A percentile compares a stretch with the other conserved stretches of the same genome.
Evolutionary conservation across 1,140 invertebrate genomes (phyloP).

Genomic region (Oryctes rhinoceros): DNA sequence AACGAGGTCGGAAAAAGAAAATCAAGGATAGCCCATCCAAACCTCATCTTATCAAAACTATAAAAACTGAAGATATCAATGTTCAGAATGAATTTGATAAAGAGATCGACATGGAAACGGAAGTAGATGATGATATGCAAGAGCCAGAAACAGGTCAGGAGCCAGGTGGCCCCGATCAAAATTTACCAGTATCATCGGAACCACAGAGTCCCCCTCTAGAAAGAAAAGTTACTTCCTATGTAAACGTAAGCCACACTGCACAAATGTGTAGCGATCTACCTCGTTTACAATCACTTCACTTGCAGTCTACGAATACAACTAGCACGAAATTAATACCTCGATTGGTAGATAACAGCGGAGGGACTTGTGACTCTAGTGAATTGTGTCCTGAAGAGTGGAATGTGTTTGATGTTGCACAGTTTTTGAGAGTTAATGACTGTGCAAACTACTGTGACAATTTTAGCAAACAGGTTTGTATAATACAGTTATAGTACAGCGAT

Average conservation of each 20-base stretch:
- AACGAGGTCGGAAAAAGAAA: conserved; percentile 58
- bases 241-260: conserved; percentile 61
- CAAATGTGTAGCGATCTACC: not conserved
- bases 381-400: conserved; percentile 82
- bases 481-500: too few relatives aligned
- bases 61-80: conserved; percentile 54
- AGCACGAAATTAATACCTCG: conserved; percentile 74
- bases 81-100: conserved; percentile 47
- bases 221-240: conserved; percentile 68
- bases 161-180: conserved; percentile 69
- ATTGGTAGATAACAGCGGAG: conserved; percentile 67
- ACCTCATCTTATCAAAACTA: conserved; percentile 32
- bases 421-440: conserved; percentile 89
- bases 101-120: conserved; percentile 59
- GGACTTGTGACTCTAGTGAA: conserved; percentile 63
- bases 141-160: conserved; percentile 67
- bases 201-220: conserved; percentile 64
- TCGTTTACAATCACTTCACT: conserved; percentile 36
- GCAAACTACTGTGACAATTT: conserved; percentile 88
- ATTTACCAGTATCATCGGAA: conserved; percentile 64
- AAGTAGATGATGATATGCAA: conserved; percentile 60
- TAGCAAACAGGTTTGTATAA: conserved; percentile 69
- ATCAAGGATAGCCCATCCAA: conserved; percentile 51
- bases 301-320: conserved; percentile 47
- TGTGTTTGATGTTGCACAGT: conserved; percentile 84